Evolutionary conservation across 2,888 invertebrate species (phyloP).

Genomic region (Schizaphis graminum): DNA sequence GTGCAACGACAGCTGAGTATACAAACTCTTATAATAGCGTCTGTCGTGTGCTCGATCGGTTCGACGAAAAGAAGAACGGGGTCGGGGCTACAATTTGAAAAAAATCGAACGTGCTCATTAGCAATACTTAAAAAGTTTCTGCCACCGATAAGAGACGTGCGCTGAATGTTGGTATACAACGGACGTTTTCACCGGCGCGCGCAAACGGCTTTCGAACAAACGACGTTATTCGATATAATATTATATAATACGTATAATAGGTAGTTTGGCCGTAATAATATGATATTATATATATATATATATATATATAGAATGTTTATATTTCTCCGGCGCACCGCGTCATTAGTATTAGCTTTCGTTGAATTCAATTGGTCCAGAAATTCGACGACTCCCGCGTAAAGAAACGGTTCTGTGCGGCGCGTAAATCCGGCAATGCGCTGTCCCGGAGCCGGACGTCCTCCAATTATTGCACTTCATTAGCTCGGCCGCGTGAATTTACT

Average conservation of each 20-base stretch:
- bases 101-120: background rate
- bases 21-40: background rate
- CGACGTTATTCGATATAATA: background rate
- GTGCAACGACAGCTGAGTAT: background rate
- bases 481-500: background rate
- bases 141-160: background rate
- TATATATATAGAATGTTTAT: too few species aligned
- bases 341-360: background rate
- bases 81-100: background rate
- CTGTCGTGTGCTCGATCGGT: background rate
- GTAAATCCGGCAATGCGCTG: background rate
- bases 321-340: too few species aligned
- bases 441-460: background rate
- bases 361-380: too few species aligned
- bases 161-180: background rate
- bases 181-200: background rate
- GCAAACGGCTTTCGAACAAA: background rate
- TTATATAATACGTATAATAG: too few species aligned
- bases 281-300: too few species aligned
- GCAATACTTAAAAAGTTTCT: constrained; percentile 11
- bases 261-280: too few species aligned
- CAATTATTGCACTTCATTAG: constrained; percentile 21
- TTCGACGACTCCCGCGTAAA: too few species aligned
- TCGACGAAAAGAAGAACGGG: background rate
- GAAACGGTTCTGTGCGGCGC: background rate